Conservation (phyloP, 2,888 invertebrate species). For the Zygaena filipendulae region DNA sequence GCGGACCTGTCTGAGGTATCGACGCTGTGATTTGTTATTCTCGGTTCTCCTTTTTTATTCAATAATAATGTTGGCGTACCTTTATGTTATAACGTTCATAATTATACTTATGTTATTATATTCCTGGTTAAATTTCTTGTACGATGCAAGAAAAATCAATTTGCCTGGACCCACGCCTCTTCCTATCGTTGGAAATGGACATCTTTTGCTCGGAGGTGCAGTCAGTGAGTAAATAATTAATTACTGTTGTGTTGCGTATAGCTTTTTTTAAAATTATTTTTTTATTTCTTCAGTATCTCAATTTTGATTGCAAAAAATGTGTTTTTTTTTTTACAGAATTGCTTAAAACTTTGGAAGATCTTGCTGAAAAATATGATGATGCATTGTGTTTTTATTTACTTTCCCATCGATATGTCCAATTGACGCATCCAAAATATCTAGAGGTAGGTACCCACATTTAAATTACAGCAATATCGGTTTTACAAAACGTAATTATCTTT, state of each 20-base stretch:
- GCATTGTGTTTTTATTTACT: not conserved
- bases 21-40: no score
- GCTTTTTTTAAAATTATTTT: no score
- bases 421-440: not conserved
- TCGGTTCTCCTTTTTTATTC: no score
- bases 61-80: not conserved
- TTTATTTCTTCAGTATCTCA: no score
- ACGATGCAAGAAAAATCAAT: constrained; percentile 22
- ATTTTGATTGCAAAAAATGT: not conserved
- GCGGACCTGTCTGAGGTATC: no score
- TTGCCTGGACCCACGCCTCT: constrained; percentile 35
- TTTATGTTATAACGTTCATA: not conserved
- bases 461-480: no score
- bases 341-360: not conserved
- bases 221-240: no score
- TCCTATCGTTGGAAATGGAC: constrained; percentile 62
- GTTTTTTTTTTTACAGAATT: not conserved
- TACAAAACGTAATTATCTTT: no score
- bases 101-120: not conserved
- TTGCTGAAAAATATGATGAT: not conserved
- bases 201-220: constrained; percentile 28
- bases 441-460: not conserved
- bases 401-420: not conserved
- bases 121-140: constrained; percentile 32
- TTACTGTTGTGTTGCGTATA: no score